Conservation (phyloP, 2,888 invertebrate genomes). For the Eupelmus urozonus region DNA sequence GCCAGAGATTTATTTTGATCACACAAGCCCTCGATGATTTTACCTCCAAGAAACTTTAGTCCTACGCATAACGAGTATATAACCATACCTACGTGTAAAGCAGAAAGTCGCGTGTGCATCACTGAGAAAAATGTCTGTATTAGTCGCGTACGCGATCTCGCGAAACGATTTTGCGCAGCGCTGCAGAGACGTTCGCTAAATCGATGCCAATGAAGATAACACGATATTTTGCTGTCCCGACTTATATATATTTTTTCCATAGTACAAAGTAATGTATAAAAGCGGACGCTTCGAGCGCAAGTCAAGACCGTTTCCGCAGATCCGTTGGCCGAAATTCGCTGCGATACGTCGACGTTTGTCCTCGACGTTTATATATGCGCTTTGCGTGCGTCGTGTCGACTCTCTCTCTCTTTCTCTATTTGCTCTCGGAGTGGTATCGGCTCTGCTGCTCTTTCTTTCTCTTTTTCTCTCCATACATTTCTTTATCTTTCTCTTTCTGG, state of each 20-base stretch:
- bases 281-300: neutral
- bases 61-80: no score
- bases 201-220: conserved; percentile 38
- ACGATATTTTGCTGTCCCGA: conserved; percentile 5
- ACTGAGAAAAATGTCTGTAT: neutral
- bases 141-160: neutral
- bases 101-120: neutral
- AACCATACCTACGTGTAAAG: no score
- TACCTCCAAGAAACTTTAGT: neutral
- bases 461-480: neutral
- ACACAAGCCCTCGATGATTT: neutral
- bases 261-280: conserved; percentile 46
- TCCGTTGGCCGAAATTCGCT: no score
- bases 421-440: no score
- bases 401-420: no score
- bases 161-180: conserved; percentile 14
- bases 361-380: no score
- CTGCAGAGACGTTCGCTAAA: neutral
- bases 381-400: no score
- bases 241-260: conserved; percentile 21
- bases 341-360: no score
- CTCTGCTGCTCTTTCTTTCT: conserved; percentile 5
- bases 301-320: neutral
- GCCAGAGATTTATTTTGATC: neutral
- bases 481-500: neutral